phyloP scores from a whole-genome alignment of 2,797 vertebrate genomes.

The Pristis pectinata region DNA sequence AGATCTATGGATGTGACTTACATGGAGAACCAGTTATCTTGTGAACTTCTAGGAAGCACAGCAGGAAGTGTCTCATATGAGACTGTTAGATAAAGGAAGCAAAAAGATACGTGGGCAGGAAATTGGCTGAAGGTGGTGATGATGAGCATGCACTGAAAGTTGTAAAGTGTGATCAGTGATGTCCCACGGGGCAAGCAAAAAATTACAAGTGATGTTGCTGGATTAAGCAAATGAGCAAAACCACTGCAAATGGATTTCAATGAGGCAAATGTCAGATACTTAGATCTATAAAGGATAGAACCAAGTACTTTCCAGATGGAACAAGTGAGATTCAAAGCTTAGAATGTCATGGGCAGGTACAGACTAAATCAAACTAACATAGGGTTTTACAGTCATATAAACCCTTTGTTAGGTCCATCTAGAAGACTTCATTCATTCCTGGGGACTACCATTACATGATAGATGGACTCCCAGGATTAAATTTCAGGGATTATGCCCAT shows the following conservation, averaged over 20 bases:
- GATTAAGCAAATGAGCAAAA: not conserved
- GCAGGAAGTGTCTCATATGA: not conserved
- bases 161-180: too few relatives aligned
- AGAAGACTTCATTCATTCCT: too few relatives aligned
- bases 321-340: not conserved
- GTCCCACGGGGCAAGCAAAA: not conserved
- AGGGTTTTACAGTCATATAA: too few relatives aligned
- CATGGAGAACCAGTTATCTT: not conserved
- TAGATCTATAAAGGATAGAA: not conserved
- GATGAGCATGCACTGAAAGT: too few relatives aligned
- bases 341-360: not conserved
- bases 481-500: too few relatives aligned
- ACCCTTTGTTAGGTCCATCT: too few relatives aligned
- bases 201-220: not conserved
- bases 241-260: not conserved
- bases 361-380: not conserved
- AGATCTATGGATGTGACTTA: not conserved
- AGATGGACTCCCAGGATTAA: too few relatives aligned
- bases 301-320: not conserved
- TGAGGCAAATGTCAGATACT: not conserved
- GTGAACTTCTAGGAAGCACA: not conserved
- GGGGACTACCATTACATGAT: too few relatives aligned
- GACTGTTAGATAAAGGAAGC: not conserved
- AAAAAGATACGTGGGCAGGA: not conserved
- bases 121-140: not conserved